These are phyloP conservation scores for Eurypyga helias DNA, from an alignment of 2,113 vertebrate species.

Conservation along the genomic window DNA sequence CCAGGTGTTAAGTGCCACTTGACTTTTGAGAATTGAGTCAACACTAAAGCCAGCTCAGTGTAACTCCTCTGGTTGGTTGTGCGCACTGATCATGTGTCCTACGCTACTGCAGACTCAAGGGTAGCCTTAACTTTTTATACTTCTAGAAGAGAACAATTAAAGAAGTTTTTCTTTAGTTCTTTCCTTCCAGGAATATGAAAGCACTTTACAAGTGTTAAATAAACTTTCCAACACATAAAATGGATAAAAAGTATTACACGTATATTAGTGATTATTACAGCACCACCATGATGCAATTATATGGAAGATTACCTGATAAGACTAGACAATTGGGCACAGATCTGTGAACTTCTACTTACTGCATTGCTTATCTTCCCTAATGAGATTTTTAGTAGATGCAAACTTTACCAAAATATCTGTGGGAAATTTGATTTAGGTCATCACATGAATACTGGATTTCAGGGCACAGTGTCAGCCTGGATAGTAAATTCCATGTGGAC, in stretches of 20 bases:
- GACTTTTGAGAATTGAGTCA: not conserved
- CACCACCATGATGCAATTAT: not conserved
- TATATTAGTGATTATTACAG: not conserved
- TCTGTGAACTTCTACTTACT: not conserved
- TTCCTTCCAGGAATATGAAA: not conserved
- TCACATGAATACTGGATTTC: not conserved
- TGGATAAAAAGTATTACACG: not conserved
- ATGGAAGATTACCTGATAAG: not conserved
- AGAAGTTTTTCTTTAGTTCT: not conserved
- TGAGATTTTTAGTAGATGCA: not conserved
- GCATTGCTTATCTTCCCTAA: not conserved
- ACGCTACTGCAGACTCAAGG: not conserved
- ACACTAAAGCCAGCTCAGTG: not conserved
- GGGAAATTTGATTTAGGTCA: not conserved
- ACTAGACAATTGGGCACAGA: not conserved
- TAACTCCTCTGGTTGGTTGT: not conserved
- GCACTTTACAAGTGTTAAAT: not conserved
- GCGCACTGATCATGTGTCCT: not conserved
- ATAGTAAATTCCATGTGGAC: not conserved
- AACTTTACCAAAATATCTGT: not conserved
- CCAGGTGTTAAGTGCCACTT: not conserved
- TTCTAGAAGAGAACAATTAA: not conserved
- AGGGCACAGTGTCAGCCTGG: not conserved
- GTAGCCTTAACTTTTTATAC: not conserved
- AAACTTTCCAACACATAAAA: not conserved